Conservation (phyloP, 2,888 invertebrate species). For the Pycnomerus fuliginosus region DNA sequence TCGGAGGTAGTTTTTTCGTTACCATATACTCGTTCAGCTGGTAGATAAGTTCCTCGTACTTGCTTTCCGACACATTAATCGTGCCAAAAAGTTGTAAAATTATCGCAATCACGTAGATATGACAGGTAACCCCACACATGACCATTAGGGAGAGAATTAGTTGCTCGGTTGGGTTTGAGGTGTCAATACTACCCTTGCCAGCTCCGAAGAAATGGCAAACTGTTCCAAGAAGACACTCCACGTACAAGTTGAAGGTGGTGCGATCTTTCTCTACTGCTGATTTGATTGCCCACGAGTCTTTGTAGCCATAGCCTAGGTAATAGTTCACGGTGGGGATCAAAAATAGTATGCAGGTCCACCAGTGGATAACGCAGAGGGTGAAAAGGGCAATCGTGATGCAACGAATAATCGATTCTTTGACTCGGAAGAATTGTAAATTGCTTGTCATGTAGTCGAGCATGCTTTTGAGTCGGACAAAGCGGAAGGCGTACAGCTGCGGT, state of each 20-base stretch:
- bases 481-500: background rate
- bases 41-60: constrained; percentile 54
- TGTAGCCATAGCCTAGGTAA: constrained; percentile 1
- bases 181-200: constrained; percentile 27
- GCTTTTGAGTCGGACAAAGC: constrained; percentile 12
- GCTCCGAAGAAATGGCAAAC: constrained; percentile 40
- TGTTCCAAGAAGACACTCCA: constrained; percentile 29
- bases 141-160: constrained; percentile 29
- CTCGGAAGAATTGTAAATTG: constrained; percentile 4
- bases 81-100: constrained; percentile 38
- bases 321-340: constrained; percentile 21
- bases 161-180: constrained; percentile 26
- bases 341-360: constrained; percentile 29
- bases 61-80: constrained; percentile 45
- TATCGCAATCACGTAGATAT: constrained; percentile 33
- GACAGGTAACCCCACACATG: constrained; percentile 37
- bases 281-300: constrained; percentile 4
- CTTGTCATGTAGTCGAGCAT: constrained; percentile 8
- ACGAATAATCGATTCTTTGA: constrained; percentile 11
- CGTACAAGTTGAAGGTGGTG: constrained; percentile 13
- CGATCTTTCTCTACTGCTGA: constrained; percentile 21
- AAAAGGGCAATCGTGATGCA: constrained; percentile 20
- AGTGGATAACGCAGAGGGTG: constrained; percentile 24
- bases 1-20: constrained; percentile 55
- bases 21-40: constrained; percentile 57